Evolutionary conservation across 2,888 invertebrate species (phyloP).

Genomic region (Drosophila engyochracea): DNA sequence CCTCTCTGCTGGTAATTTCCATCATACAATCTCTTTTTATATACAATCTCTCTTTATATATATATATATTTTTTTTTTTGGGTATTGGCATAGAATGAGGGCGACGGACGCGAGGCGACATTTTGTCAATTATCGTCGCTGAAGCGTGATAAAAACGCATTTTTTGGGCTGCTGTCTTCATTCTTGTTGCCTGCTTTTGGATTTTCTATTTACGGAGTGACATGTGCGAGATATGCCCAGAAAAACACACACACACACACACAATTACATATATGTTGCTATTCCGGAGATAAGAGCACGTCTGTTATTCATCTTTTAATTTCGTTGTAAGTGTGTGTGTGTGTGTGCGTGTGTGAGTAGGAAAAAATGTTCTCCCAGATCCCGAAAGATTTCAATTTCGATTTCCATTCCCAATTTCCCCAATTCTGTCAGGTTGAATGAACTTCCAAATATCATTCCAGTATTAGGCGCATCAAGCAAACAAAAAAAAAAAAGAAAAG

Average conservation of each 20-base stretch:
- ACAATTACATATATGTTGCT: conserved; percentile 21
- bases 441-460: conserved; percentile 47
- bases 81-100: conserved; percentile 50
- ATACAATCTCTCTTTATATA: background rate
- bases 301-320: conserved; percentile 28
- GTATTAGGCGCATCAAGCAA: conserved; percentile 22
- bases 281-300: conserved; percentile 51
- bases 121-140: conserved; percentile 45
- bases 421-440: conserved; percentile 66
- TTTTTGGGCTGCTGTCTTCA: conserved; percentile 27
- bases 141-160: conserved; percentile 62
- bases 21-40: conserved; percentile 16
- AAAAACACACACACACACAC: conserved; percentile 11
- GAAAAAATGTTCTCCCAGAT: conserved; percentile 16
- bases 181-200: conserved; percentile 54
- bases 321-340: conserved; percentile 20
- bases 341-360: conserved; percentile 7
- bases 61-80: background rate
- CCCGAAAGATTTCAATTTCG: conserved; percentile 1
- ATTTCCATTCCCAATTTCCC: conserved; percentile 16
- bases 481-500: background rate
- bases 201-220: conserved; percentile 71
- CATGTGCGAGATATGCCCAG: conserved; percentile 54
- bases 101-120: conserved; percentile 32
- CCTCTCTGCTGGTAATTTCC: conserved; percentile 34